Percentiles rank a stretch among this genome's conserved stretches.
Evolutionary conservation across 2,113 vertebrate species (phyloP).

Genomic region (Pomatorhinus ruficollis): DNA sequence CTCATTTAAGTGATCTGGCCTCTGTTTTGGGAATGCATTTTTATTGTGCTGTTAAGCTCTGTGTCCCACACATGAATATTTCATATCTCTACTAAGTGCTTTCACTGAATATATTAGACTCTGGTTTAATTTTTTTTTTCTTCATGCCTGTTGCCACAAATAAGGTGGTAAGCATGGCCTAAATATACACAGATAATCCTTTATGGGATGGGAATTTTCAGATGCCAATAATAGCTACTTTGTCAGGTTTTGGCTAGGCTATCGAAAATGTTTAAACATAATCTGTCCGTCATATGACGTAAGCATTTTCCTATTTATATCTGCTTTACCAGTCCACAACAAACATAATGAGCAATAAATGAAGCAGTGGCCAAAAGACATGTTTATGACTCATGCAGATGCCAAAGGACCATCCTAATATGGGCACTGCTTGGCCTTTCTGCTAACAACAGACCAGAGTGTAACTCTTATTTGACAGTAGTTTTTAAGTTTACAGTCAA

Average conservation of each 20-base stretch:
- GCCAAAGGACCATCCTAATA: slow-evolving; percentile 54
- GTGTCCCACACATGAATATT: slow-evolving; percentile 65
- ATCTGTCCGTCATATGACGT: slow-evolving; percentile 23
- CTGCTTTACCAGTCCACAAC: slow-evolving; percentile 34
- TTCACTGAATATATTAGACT: slow-evolving; percentile 53
- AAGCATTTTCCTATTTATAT: slow-evolving; percentile 64
- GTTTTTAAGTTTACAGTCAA: slow-evolving; percentile 10
- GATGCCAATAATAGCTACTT: slow-evolving; percentile 30
- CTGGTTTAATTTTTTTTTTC: neutral
- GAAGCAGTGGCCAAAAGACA: slow-evolving; percentile 60
- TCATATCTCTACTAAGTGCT: slow-evolving; percentile 57
- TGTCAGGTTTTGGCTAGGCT: slow-evolving; percentile 19
- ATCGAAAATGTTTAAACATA: slow-evolving; percentile 30
- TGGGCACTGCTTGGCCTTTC: slow-evolving; percentile 36
- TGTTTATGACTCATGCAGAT: slow-evolving; percentile 49
- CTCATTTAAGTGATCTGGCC: slow-evolving; percentile 67
- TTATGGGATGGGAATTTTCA: slow-evolving; percentile 23
- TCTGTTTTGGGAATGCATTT: slow-evolving; percentile 60
- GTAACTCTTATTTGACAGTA: neutral
- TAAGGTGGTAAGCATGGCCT: neutral
- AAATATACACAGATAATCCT: slow-evolving; percentile 14
- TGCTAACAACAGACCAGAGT: neutral
- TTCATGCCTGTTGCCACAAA: slow-evolving; percentile 11
- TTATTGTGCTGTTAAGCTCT: slow-evolving; percentile 51
- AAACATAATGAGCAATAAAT: slow-evolving; percentile 51